Percentiles rank a stretch among this genome's conserved stretches.
Conservation (phyloP, 1,140 invertebrate species). For the Papilio glaucus region DNA sequence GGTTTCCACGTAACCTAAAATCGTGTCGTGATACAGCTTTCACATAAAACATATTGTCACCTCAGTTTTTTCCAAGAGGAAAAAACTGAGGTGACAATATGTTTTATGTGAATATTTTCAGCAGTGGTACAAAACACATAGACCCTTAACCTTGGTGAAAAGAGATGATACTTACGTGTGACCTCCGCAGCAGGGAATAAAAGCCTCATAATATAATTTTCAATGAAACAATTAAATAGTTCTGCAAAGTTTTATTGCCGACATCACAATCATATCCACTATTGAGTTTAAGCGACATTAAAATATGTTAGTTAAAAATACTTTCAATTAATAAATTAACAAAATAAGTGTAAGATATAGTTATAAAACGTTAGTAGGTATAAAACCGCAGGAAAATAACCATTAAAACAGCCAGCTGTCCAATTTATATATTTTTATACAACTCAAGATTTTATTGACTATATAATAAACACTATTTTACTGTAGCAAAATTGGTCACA, state of each 20-base stretch:
- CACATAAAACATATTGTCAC: too few species aligned
- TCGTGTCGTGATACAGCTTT: too few species aligned
- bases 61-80: too few species aligned
- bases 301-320: slow-evolving; percentile 49
- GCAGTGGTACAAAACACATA: too few species aligned
- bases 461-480: not conserved
- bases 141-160: too few species aligned
- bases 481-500: not conserved
- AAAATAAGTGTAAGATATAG: slow-evolving; percentile 22
- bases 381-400: not conserved
- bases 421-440: not conserved
- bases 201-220: not conserved
- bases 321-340: slow-evolving; percentile 38
- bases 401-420: slow-evolving; percentile 26
- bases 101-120: too few species aligned
- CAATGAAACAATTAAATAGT: slow-evolving; percentile 33
- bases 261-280: slow-evolving; percentile 66
- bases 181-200: too few species aligned
- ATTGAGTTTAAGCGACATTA: slow-evolving; percentile 42
- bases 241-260: slow-evolving; percentile 59
- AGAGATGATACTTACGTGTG: too few species aligned
- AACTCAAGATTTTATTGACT: slow-evolving; percentile 9
- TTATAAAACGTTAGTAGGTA: slow-evolving; percentile 12
- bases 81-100: too few species aligned
- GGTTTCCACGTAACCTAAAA: too few species aligned